These are phyloP conservation scores for Neoitamus cyanurus DNA, from an alignment of 2,888 invertebrate species.

Conservation along the genomic window DNA sequence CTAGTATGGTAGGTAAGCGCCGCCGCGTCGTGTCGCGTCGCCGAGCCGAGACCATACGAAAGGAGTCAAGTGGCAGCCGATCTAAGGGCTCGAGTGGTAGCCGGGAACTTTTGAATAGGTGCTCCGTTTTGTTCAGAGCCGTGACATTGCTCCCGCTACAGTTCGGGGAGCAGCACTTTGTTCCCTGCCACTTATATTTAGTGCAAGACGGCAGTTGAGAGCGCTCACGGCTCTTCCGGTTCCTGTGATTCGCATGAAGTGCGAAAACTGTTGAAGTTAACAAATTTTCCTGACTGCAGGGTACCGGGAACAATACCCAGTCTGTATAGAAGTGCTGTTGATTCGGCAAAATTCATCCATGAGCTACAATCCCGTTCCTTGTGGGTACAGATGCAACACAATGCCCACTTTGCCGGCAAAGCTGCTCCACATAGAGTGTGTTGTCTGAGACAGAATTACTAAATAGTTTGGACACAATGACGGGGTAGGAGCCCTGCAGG, in stretches of 20 bases:
- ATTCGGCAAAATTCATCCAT: neutral
- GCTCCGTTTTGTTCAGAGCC: neutral
- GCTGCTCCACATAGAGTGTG: neutral
- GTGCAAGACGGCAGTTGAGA: conserved; percentile 9
- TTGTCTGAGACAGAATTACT: neutral
- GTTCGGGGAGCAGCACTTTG: conserved; percentile 4
- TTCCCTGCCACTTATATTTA: conserved; percentile 17
- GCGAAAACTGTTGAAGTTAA: conserved; percentile 13
- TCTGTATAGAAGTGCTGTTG: neutral
- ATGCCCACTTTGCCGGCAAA: neutral
- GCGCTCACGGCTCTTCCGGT: conserved; percentile 21
- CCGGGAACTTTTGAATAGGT: neutral
- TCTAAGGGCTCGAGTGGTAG: neutral
- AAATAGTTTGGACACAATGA: neutral
- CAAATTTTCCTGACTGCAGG: neutral
- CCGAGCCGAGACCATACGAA: neutral
- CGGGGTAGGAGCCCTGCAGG: neutral
- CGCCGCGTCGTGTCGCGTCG: neutral
- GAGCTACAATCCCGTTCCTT: neutral
- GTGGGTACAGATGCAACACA: neutral
- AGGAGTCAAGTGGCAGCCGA: conserved; percentile 21
- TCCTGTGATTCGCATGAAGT: neutral
- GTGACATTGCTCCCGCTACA: conserved; percentile 15
- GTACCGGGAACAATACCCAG: neutral
- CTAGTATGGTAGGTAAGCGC: neutral